Evolutionary conservation across 2,113 vertebrate species (phyloP).

Genomic region (Centropristis striata): DNA sequence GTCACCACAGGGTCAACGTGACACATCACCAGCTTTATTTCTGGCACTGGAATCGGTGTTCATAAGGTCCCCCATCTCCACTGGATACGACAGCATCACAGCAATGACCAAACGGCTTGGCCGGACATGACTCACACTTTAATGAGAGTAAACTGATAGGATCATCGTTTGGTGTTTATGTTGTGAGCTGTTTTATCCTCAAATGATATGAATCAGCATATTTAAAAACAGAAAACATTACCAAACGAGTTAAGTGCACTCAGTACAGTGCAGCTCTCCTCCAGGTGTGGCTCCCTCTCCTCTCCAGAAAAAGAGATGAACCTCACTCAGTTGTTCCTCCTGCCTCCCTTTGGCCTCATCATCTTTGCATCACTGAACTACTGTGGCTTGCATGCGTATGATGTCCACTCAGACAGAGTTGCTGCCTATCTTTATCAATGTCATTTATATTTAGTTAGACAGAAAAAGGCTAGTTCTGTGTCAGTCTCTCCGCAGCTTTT

Average conservation of each 20-base stretch:
- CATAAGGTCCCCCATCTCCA: conserved; percentile 56
- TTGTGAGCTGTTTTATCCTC: conserved; percentile 38
- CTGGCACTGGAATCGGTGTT: conserved; percentile 44
- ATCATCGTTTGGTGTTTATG: conserved; percentile 50
- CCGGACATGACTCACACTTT: conserved; percentile 42
- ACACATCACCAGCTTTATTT: conserved; percentile 66
- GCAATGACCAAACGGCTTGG: conserved; percentile 50
- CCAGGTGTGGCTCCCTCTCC: no score
- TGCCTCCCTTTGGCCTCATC: no score
- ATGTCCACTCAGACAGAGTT: no score
- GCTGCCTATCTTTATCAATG: no score
- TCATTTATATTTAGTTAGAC: no score
- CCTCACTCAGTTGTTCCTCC: no score
- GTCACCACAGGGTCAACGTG: conserved; percentile 68
- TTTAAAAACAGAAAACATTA: conserved; percentile 18
- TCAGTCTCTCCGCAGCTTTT: no score
- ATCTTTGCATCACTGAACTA: no score
- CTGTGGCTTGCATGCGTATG: no score
- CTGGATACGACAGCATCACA: conserved; percentile 29
- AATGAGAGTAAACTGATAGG: conserved; percentile 36
- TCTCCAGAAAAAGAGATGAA: no score
- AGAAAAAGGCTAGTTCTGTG: no score
- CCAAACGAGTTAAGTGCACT: background rate
- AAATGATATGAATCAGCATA: conserved; percentile 4
- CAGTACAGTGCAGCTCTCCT: no score